Evolutionary conservation across 1,140 invertebrate genomes (phyloP), one percentile per base, ranked within the genome.

Genomic region (Helicoverpa armigera): DNA sequence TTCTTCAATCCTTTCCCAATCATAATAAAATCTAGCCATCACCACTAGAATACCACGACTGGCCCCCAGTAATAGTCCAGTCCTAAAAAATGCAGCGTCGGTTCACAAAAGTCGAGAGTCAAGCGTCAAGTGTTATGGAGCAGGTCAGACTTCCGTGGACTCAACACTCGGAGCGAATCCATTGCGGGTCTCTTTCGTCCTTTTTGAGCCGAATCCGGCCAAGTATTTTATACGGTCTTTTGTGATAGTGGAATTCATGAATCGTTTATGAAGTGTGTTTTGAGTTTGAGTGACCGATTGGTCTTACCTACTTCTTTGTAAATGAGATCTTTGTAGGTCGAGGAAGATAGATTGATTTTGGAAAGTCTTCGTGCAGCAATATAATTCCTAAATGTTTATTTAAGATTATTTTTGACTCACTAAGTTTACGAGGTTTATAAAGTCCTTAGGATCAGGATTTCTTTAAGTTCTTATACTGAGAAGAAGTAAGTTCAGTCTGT

Each of bases 71-170:
- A 11, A 11, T 43, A 69, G 63, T 67, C 35, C n/a, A 69, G 63
- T 67, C 35, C n/a, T 69, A 18, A 50, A 5, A 16, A 58, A 50
- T 69, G 18, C 23, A 72, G 50, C 5, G 54, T 16, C 58, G 63
- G 50, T 73, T 69, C 51, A 80, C 73, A 83, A 83, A 83, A 83
- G 72, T 80, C 75, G 58, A 65, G 31, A 43, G 35, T 23, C 23
- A 23, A 53, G 23, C 54, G 54, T 60, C 50, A 60, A 86, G 82
- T 83, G 79, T 85, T 85, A 86, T 87, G 83, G 85, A 75, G 23
- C 65, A 72, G 70, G 82, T 83, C 29, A 76, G 35, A 67, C 84
- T 89, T 89, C 88, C 88, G 88, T 88, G 61, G 82, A 83, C 82
- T 80, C 58, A 84, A 83, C 88, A 86, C 87, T 89, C 69, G 16